Evolutionary conservation across 2,888 invertebrate genomes (phyloP), one percentile per base, ranked within the genome.

Genomic region (Cyrtodaria siliqua): DNA sequence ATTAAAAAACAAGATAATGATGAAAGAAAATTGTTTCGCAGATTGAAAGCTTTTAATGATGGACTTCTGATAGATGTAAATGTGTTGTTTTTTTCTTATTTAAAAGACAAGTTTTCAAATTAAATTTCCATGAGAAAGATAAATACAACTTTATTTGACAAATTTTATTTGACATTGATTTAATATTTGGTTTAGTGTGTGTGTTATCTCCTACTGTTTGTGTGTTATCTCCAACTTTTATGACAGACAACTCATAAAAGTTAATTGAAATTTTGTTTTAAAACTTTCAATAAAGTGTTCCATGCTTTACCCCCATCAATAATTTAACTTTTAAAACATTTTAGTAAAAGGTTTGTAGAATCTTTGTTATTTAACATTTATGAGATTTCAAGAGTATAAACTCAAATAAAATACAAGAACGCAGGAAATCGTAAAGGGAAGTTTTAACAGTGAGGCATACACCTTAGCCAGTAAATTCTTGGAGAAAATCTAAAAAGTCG

Each of bases 111-210:
- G 57, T 57, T 57, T 40, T 18, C 47, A n/a, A 50, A 61, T 47
- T 61, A 33, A 47, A 24, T 27, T 16, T 50, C 42, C 49, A 18
- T 23, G 8, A 24, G 26, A 42, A 61, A 60, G 42, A 60, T 23
- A 16, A 20, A 20, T 14, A 4, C 18, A 52, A 40, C 27, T 60
- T 68, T 55, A 61, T 69, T 16, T 53, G 55, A 69, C 61, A 69
- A 55, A 69, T 69, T 38, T 53, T 40, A 61, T 53, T 61, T 69
- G 55, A 47, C 38, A 23, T 69, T 61, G 60, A 69, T 69, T 69
- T 61, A 69, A 27, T 18, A 29, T 14, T 16, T n/a, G 27, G 50
- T 47, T 61, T 29, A 24, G 18, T 26, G 24, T 33, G 33, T 33
- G 27, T 27, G 29, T 14, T 29, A 18, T 27, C 53, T 53, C 27